Base-by-base conservation (phyloP, 2,113 vertebrate species). In the Mionectes macconnelli region DNA sequence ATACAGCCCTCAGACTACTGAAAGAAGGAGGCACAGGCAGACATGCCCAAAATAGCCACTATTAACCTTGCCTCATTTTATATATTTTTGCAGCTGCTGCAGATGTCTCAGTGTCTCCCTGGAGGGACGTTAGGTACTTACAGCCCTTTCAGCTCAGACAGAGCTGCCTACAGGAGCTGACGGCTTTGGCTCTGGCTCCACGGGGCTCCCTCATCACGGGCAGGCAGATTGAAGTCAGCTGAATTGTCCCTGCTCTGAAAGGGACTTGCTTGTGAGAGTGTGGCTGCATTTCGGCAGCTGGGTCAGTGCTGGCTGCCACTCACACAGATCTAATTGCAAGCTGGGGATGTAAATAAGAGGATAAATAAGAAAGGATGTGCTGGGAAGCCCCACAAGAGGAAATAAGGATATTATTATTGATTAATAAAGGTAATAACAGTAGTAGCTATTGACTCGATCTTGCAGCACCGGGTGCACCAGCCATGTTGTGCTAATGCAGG, bases 1-100 rank as follows among this genome's bases (percentile, higher is more conserved):
- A 15, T 1, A 57, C 22, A 31, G 50, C 35, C 63, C n/a, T 86
- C 42, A 82, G 60, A 56, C 62, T 14, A 20, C 33, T 7, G 79
- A 90, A 84, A 45, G 73, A 45, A 69, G 50, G 64, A 74, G 73
- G 33, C 62, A 31, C 25, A 11, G 5, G 2, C 2, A 0, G 50
- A 55, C 33, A 22, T n/a, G 39, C 76, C 76, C 31, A 13, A 67
- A 83, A 90, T 92, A 89, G 84, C 91, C 3, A 0, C 93, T 90
- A 28, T 94, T 94, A 96, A 89, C 93, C 93, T 90, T 67, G 60
- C 76, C 64, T 92, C n/a, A 18, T 90, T 95, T 94, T 91, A 75
- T 81, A 49, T 87, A 78, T 87, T 92, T 88, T 90, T 92, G 89
- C 86, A 92, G 95, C 87, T 91, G 86, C 60, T 4, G 17, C 89